These are phyloP conservation scores for Trachurus trachurus DNA, from an alignment of 2,797 vertebrate genomes.

Conservation along the genomic window DNA sequence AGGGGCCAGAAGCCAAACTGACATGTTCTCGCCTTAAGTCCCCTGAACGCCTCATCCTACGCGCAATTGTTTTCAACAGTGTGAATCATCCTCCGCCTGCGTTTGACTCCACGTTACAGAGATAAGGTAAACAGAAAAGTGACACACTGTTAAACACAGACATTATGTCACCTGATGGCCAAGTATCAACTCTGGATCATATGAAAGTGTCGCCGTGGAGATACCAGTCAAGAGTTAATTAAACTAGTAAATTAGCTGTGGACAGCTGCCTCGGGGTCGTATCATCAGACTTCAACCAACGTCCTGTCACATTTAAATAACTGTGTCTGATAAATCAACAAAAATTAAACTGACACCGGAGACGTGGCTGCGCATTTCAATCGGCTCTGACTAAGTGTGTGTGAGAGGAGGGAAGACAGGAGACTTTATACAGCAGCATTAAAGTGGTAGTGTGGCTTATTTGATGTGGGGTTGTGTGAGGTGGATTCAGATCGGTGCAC, in stretches of 20 bases:
- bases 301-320: conserved; percentile 30
- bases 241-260: conserved; percentile 21
- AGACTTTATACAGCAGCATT: background rate
- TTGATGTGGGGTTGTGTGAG: too few relatives aligned
- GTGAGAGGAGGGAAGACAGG: background rate
- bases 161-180: conserved; percentile 16
- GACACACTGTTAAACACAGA: background rate
- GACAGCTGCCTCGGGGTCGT: conserved; percentile 30
- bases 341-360: conserved; percentile 9
- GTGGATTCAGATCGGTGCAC: too few relatives aligned
- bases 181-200: background rate
- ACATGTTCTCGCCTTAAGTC: conserved; percentile 16
- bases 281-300: conserved; percentile 25
- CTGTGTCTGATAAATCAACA: conserved; percentile 22
- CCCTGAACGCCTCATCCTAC: conserved; percentile 18
- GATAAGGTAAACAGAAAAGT: conserved; percentile 3
- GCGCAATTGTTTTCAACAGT: conserved; percentile 7
- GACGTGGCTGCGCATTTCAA: conserved; percentile 10
- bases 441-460: too few relatives aligned
- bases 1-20: conserved; percentile 34
- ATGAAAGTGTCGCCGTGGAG: conserved; percentile 11
- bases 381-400: background rate
- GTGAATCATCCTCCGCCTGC: conserved; percentile 1
- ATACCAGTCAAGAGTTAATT: conserved; percentile 41
- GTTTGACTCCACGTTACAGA: background rate